Percentiles rank a stretch among this genome's conserved stretches.
Evolutionary conservation across 2,888 invertebrate genomes (phyloP).

Genomic region (Eupithecia centaureata): DNA sequence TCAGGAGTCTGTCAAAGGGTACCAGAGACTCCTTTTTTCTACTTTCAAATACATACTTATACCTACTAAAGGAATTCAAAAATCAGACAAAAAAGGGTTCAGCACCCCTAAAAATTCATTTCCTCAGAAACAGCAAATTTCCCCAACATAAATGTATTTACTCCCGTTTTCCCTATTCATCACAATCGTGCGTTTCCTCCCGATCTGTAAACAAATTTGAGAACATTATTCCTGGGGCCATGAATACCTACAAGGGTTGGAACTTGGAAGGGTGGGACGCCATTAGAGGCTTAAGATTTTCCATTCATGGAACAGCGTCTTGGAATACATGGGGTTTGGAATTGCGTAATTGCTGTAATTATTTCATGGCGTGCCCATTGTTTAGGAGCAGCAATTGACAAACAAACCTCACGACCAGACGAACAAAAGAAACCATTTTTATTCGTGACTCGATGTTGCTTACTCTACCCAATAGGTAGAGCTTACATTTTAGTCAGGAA

Average conservation of each 20-base stretch:
- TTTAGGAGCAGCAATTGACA: background rate
- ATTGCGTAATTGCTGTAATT: constrained; percentile 63
- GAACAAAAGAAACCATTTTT: background rate
- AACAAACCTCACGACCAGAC: background rate
- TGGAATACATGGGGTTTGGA: constrained; percentile 64
- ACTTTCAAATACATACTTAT: too few relatives aligned
- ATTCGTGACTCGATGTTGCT: too few relatives aligned
- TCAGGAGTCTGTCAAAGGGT: too few relatives aligned
- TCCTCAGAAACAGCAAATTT: constrained; percentile 39
- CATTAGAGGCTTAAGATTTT: constrained; percentile 70
- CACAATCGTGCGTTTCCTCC: constrained; percentile 52
- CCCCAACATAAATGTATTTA: constrained; percentile 47
- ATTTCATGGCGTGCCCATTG: constrained; percentile 34
- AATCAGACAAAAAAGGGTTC: constrained; percentile 12
- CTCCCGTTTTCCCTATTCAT: constrained; percentile 48
- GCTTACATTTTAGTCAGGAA: too few relatives aligned
- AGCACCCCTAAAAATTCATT: constrained; percentile 27
- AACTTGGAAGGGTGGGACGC: constrained; percentile 62
- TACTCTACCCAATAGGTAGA: too few relatives aligned
- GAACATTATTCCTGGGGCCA: constrained; percentile 76
- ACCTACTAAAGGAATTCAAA: too few relatives aligned
- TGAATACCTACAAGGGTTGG: constrained; percentile 64
- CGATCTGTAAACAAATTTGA: constrained; percentile 82
- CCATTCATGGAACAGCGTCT: constrained; percentile 74
- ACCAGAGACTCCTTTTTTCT: too few relatives aligned